phyloP scores from a whole-genome alignment of 2,113 vertebrate genomes.

The Neodon shergylaensis region DNA sequence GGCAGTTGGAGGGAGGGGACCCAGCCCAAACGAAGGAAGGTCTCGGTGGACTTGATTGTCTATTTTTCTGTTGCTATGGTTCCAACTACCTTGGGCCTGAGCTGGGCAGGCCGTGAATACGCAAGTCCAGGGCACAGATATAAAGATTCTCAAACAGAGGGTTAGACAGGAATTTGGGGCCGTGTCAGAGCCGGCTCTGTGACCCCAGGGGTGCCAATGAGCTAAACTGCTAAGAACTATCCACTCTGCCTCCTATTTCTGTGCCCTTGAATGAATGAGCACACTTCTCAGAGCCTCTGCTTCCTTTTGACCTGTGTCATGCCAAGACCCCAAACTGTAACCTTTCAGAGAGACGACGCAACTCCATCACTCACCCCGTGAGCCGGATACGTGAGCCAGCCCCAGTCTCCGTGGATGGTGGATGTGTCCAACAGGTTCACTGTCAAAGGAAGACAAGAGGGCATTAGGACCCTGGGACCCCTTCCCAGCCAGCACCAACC shows the following conservation, averaged over 20 bases:
- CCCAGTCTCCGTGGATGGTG: conserved; percentile 95
- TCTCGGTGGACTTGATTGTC: not conserved
- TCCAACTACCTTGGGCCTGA: not conserved
- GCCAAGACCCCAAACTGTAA: not conserved
- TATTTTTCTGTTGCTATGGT: not conserved
- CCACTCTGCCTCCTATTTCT: not conserved
- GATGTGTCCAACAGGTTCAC: conserved; percentile 97
- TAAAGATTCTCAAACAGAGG: not conserved
- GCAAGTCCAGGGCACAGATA: not conserved
- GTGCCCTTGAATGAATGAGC: not conserved
- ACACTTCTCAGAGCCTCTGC: not conserved
- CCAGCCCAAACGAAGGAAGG: not conserved
- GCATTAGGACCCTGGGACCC: not conserved
- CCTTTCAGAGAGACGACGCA: not conserved
- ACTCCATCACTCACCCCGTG: conserved; percentile 92
- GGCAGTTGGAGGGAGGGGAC: not conserved
- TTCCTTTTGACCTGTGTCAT: not conserved
- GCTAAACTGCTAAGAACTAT: not conserved
- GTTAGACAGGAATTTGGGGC: not conserved
- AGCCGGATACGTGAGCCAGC: conserved; percentile 95
- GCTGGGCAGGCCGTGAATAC: rapidly evolving
- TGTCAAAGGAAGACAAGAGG: conserved; percentile 83
- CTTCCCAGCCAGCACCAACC: not conserved
- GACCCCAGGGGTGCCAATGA: not conserved
- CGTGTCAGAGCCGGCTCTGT: not conserved